These are phyloP conservation scores for Tyto alba DNA, from an alignment of 2,113 vertebrate genomes.

Conservation along the genomic window DNA sequence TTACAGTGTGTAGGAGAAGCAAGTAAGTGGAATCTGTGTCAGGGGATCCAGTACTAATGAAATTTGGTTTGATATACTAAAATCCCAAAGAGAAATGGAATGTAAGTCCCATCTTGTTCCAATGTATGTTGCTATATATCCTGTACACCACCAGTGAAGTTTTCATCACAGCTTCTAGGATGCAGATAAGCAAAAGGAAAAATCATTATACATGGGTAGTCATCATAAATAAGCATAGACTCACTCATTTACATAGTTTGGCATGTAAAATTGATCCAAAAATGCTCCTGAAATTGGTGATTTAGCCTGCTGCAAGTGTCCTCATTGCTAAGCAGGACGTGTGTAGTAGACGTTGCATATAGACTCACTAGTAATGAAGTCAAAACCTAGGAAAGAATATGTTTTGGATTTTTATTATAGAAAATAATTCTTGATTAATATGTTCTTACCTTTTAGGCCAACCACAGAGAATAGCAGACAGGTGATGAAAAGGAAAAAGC, in stretches of 20 bases:
- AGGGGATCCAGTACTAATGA: not conserved
- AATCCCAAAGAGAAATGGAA: not conserved
- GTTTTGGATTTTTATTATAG: not conserved
- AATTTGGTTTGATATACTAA: not conserved
- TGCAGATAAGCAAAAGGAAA: not conserved
- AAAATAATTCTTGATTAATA: conserved; percentile 44
- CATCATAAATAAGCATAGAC: not conserved
- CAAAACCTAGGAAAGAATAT: not conserved
- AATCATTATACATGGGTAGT: not conserved
- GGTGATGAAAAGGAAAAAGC: conserved; percentile 15
- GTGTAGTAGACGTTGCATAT: not conserved
- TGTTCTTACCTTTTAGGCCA: conserved; percentile 38
- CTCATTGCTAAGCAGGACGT: not conserved
- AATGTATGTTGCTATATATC: not conserved
- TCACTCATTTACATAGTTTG: not conserved
- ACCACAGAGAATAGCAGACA: not conserved
- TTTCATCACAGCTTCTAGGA: not conserved
- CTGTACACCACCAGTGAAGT: not conserved
- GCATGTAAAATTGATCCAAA: not conserved
- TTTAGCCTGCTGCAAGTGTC: not conserved
- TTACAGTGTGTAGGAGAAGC: not conserved
- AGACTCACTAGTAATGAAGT: not conserved
- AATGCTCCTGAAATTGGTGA: not conserved
- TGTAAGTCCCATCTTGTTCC: not conserved
- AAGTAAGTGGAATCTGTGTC: not conserved